phyloP scores from a whole-genome alignment of 2,113 vertebrate genomes.

The Hippotragus niger region DNA sequence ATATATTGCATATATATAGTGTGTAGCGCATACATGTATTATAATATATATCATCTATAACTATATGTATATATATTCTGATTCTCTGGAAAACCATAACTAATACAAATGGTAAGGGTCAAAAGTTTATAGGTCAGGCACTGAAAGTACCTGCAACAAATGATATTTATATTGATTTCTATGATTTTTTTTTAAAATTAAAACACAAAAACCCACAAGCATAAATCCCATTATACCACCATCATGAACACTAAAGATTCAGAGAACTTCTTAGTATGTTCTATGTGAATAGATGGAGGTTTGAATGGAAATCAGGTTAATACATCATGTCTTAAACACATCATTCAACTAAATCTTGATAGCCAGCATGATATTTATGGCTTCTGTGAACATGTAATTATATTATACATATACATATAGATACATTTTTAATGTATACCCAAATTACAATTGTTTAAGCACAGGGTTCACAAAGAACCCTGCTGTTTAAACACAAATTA shows the following conservation, averaged over 20 bases:
- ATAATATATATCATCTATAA: neutral
- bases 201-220: neutral
- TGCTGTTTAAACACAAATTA: neutral
- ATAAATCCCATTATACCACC: neutral
- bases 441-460: neutral
- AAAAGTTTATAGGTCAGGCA: too few species aligned
- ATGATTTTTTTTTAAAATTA: neutral
- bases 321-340: neutral
- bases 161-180: neutral
- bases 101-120: neutral
- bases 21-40: neutral
- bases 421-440: neutral
- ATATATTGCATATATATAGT: neutral
- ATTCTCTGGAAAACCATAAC: neutral
- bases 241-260: neutral
- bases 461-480: neutral
- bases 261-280: neutral
- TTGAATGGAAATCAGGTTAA: neutral
- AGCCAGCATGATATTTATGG: neutral
- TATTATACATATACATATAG: neutral
- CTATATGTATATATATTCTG: neutral
- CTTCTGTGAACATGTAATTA: neutral
- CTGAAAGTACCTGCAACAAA: neutral
- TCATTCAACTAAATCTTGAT: neutral
- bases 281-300: neutral